Percentiles rank a stretch among this genome's conserved stretches.
These are phyloP conservation scores for Hassar affinis DNA, from an alignment of 2,113 vertebrate species.

Conservation along the genomic window DNA sequence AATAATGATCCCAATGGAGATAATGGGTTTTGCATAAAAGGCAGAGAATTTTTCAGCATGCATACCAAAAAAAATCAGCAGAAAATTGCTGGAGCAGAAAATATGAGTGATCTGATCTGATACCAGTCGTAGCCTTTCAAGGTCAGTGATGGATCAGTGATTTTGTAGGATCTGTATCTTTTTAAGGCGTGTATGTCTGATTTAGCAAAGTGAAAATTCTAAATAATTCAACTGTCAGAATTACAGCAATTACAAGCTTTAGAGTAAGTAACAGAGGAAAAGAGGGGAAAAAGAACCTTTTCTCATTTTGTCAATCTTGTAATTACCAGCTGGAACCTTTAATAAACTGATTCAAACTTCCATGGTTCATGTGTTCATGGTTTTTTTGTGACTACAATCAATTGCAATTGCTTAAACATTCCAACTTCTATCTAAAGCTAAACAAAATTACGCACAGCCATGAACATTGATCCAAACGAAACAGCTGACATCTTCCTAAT, in stretches of 20 bases:
- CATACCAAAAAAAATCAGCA: neutral
- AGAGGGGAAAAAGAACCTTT: no score
- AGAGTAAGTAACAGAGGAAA: no score
- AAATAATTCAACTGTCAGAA: neutral
- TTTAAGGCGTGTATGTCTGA: neutral
- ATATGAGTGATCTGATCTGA: neutral
- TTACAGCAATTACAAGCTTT: neutral
- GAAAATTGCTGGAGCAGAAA: neutral
- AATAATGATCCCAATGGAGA: neutral
- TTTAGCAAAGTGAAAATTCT: neutral
- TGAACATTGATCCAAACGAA: neutral
- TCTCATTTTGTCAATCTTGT: neutral
- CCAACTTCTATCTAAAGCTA: neutral
- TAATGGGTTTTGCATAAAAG: neutral
- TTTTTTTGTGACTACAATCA: neutral
- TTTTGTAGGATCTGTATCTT: neutral
- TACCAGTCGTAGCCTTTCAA: neutral
- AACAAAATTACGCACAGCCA: neutral
- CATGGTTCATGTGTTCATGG: neutral
- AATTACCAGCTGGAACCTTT: neutral
- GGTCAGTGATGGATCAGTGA: neutral
- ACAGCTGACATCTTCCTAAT: neutral
- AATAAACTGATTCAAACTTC: neutral
- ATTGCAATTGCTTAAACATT: neutral
- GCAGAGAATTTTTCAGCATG: neutral